A percentile compares a stretch with the other conserved stretches of the same genome.
Evolutionary conservation across 1,140 invertebrate genomes (phyloP).

Genomic region (Euschistus heros): DNA sequence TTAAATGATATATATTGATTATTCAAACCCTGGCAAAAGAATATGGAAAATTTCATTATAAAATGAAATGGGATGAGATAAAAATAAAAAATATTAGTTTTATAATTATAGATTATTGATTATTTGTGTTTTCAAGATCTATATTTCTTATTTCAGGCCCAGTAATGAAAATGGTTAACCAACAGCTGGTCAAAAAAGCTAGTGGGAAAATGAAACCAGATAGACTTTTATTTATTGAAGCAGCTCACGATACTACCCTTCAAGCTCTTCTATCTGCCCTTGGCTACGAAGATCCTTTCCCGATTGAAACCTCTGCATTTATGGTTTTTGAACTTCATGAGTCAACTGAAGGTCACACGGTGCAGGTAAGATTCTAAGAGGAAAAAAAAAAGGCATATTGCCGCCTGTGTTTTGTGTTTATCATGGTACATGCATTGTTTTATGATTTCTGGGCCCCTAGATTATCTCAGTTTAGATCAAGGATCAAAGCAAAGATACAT

Average conservation of each 20-base stretch:
- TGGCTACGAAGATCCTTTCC: neutral
- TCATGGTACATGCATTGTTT: too few species aligned
- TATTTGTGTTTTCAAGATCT: neutral
- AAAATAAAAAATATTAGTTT: neutral
- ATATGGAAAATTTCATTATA: neutral
- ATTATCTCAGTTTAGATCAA: too few species aligned
- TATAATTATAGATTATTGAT: neutral
- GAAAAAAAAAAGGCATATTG: too few species aligned
- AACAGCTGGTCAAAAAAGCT: slow-evolving; percentile 43
- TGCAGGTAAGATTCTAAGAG: slow-evolving; percentile 7
- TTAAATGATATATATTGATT: too few species aligned
- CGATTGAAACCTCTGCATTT: slow-evolving; percentile 20
- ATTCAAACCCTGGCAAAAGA: too few species aligned
- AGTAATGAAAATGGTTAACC: slow-evolving; percentile 50
- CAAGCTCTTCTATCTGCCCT: slow-evolving; percentile 13
- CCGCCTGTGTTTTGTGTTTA: too few species aligned
- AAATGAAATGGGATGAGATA: neutral
- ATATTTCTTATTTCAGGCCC: slow-evolving; percentile 39
- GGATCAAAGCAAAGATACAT: too few species aligned
- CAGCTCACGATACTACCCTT: slow-evolving; percentile 66
- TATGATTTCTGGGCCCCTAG: too few species aligned
- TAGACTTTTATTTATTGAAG: slow-evolving; percentile 59
- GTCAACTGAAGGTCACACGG: slow-evolving; percentile 10
- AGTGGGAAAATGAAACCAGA: slow-evolving; percentile 37
- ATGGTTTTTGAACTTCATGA: slow-evolving; percentile 24